phyloP scores from a whole-genome alignment of 2,113 vertebrate species.

The Percina caprodes region DNA sequence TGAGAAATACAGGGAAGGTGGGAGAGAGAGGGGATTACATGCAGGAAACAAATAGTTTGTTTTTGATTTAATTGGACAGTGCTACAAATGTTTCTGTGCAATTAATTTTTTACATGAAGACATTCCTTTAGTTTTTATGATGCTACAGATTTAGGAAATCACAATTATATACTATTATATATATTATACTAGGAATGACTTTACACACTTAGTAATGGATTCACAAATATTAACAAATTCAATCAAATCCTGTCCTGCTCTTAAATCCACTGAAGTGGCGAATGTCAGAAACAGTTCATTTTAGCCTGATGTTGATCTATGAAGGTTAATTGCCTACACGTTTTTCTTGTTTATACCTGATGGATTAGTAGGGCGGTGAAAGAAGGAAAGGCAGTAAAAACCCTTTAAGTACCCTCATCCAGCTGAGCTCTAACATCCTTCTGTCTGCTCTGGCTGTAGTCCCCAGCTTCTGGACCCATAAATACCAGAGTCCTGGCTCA shows the following conservation, averaged over 20 bases:
- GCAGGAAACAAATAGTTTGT: too few relatives aligned
- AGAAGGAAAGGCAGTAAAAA: background rate
- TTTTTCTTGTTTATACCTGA: slow-evolving; percentile 11
- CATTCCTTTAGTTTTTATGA: background rate
- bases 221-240: background rate
- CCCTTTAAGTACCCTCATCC: too few relatives aligned
- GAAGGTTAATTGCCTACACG: slow-evolving; percentile 43
- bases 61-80: background rate
- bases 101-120: background rate
- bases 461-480: slow-evolving; percentile 16
- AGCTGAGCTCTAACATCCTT: background rate
- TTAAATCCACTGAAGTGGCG: background rate
- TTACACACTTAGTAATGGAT: background rate
- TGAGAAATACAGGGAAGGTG: too few relatives aligned
- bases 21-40: too few relatives aligned
- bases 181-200: background rate
- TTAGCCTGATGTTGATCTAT: slow-evolving; percentile 29
- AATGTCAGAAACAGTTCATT: slow-evolving; percentile 22
- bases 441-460: slow-evolving; percentile 5
- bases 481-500: slow-evolving; percentile 18
- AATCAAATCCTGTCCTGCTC: background rate
- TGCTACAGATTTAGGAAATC: background rate
- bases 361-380: background rate
- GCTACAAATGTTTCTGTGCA: background rate
- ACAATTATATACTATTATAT: too few relatives aligned